Base-by-base conservation (phyloP, 2,888 invertebrate genomes). In the Hermaeophaga mercurialis region DNA sequence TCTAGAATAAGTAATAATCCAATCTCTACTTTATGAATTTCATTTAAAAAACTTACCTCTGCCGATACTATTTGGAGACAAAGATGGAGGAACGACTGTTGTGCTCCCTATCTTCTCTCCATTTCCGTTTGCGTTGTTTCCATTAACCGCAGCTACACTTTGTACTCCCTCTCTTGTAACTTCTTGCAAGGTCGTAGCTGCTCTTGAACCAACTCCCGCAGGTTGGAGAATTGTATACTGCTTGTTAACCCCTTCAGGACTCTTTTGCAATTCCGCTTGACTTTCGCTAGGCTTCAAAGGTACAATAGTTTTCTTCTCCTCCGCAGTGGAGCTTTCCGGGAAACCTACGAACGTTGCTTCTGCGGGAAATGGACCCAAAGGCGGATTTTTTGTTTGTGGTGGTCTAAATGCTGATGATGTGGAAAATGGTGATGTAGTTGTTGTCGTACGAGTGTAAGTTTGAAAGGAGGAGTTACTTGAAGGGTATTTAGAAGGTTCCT, bases 151-250 rank as follows among this genome's bases (percentile, higher is more conserved):
- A 17, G 72, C 79, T 75, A 85, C 85, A 63, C 83, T 82, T 26
- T 84, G 81, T 38, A 85, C 84, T 38, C 85, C 86, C 67, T 87
- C 87, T 36, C 87, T 78, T 24, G 85, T 82, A 15, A 74, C 75
- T 74, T 92, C 91, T 74, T 91, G 91, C 73, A 91, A 82, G 15
- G 89, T 91, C 31, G 88, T 88, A 43, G 91, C 91, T 0, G 91
- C 91, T 45, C 91, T 84, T 15, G 91, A 91, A 2, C 90, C 89
- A 0, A 85, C 84, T 22, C 88, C 88, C 8, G 91, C 91, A 1
- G 92, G 92, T 77, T 93, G 92, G 61, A 93, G 80, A 66, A 91
- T 91, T 58, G 92, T 93, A 74, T 92, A 93, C 75, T 92, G 91
- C 78, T 93, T 93, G 58, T 86, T 86, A 79, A 82, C 69, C 66